Conservation (phyloP, 2,888 invertebrate species). For the Diloba caeruleocephala region DNA sequence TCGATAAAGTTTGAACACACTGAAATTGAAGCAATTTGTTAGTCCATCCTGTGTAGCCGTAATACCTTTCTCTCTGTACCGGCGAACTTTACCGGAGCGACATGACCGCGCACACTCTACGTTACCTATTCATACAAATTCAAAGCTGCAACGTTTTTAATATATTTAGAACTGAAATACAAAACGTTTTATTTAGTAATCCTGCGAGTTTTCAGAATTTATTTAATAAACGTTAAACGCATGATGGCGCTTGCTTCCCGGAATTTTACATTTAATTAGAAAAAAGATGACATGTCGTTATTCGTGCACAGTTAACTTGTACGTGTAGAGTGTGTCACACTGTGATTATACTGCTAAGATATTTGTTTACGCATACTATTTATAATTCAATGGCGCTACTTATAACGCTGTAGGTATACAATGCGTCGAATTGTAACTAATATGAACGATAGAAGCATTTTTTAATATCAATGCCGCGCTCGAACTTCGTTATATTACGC, state of each 20-base stretch:
- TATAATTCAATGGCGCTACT: constrained; percentile 47
- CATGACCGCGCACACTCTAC: too few species aligned
- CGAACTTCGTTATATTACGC: constrained; percentile 14
- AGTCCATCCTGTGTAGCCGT: too few species aligned
- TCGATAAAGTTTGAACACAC: too few species aligned
- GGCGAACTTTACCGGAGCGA: too few species aligned
- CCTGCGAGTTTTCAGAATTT: constrained; percentile 16
- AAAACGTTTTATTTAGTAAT: too few species aligned
- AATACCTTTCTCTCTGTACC: too few species aligned
- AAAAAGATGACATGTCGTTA: constrained; percentile 15
- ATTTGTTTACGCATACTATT: constrained; percentile 51
- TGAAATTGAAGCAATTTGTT: too few species aligned
- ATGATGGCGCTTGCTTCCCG: constrained; percentile 7
- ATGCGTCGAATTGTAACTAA: constrained; percentile 37
- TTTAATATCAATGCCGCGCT: constrained; percentile 33
- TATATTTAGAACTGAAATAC: too few species aligned
- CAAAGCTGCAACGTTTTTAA: too few species aligned
- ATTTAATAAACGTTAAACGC: constrained; percentile 15
- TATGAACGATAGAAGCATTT: constrained; percentile 46
- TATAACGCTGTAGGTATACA: constrained; percentile 31
- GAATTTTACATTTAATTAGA: constrained; percentile 25
- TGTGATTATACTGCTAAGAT: constrained; percentile 42
- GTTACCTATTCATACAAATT: too few species aligned
- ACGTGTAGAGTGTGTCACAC: constrained; percentile 26
- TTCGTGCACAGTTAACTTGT: constrained; percentile 18